Evolutionary conservation across 2,888 invertebrate genomes (phyloP), one percentile per base, ranked within the genome.

Genomic region (Lapara coniferarum): DNA sequence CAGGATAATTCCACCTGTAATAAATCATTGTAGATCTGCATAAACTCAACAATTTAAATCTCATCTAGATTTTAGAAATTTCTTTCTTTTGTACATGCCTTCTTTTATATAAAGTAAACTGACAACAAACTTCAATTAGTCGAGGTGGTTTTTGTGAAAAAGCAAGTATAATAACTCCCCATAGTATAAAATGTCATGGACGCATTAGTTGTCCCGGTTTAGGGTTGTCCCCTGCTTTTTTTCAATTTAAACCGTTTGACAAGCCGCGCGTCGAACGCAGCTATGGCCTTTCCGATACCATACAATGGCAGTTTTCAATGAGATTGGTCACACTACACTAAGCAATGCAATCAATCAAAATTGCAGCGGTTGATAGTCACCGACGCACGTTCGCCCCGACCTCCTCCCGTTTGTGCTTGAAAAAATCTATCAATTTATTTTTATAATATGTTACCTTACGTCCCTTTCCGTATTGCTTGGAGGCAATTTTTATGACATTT

Each of bases 311-410:
- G 89, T 91, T 92, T 93, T 92, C 93, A 93, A 93, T 93, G 91
- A 93, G 92, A 93, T 93, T 90, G 92, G 93, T 93, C 90, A 93
- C 93, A 93, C 88, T 92, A 93, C 93, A 93, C 92, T 93, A 92
- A 92, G 91, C 93, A 93, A 89, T 87, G 91, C 92, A 91, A 93
- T 93, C 93, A 93, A 93, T 93, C 93, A 93, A 92, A 92, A 92
- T 92, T 88, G 91, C 90, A 88, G 89, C 89, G 91, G 84, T 88
- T 89, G 89, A 90, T 89, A 89, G 89, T 84, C 83, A 85, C 81
- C 84, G 81, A 82, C 88, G 86, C 86, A 85, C 84, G 80, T 77
- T 84, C 82, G 83, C 85, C 85, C 86, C 83, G 78, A 78, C 78
- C 78, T 77, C 77, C 79, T 78, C 81, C 78, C 80, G 81, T 82